phyloP scores from a whole-genome alignment of 2,888 invertebrate species.

The Lochmaea crataegi region DNA sequence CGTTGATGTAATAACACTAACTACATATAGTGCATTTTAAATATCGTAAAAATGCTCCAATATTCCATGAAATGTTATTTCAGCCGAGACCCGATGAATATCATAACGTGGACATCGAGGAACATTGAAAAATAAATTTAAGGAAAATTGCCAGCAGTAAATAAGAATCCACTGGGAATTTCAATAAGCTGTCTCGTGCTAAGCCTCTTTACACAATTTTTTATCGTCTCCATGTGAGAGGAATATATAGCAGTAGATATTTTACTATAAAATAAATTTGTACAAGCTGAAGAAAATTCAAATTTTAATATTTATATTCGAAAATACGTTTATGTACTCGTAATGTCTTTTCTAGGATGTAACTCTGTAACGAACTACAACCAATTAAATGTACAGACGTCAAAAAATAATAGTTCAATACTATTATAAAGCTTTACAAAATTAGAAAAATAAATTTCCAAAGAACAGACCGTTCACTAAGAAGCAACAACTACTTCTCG shows the following conservation, averaged over 20 bases:
- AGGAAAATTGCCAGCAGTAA: constrained; percentile 17
- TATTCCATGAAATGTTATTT: neutral
- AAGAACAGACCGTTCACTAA: no score
- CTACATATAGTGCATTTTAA: neutral
- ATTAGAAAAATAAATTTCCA: no score
- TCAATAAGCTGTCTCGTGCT: constrained; percentile 13
- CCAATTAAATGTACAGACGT: no score
- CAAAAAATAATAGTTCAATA: no score
- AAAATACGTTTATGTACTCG: neutral
- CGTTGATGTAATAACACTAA: neutral
- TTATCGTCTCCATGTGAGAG: constrained; percentile 5
- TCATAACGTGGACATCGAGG: constrained; percentile 9
- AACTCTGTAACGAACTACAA: no score
- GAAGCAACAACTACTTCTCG: no score
- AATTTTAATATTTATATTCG: neutral
- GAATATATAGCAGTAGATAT: constrained; percentile 1
- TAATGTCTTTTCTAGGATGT: neutral
- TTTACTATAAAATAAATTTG: constrained; percentile 4
- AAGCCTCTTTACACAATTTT: constrained; percentile 17
- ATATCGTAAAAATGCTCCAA: neutral
- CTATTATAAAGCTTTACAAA: no score
- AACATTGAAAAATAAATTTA: constrained; percentile 10
- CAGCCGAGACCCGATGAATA: neutral
- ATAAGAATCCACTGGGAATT: constrained; percentile 8
- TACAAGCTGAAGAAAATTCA: neutral